Evolutionary conservation across 2,113 vertebrate genomes (phyloP).

Genomic region (Nothocercus julius): DNA sequence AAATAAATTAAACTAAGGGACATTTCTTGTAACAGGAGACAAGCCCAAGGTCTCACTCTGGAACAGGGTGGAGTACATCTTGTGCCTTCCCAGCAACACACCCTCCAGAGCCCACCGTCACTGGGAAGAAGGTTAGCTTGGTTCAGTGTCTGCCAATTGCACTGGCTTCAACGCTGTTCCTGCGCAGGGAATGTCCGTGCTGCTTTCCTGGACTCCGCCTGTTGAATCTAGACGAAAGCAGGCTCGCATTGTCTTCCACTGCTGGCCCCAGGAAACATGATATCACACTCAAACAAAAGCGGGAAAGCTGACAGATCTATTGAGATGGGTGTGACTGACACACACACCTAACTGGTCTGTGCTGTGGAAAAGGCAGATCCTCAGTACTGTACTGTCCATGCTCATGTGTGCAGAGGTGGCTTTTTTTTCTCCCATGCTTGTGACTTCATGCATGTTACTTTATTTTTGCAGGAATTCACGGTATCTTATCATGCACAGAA

Average conservation of each 20-base stretch:
- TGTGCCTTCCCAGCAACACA: constrained; percentile 64
- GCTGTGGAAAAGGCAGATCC: constrained; percentile 41
- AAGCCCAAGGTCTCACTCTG: constrained; percentile 37
- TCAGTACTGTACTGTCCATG: fast-evolving
- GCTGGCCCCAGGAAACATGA: constrained; percentile 84
- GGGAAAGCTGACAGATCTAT: constrained; percentile 85
- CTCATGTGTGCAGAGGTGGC: fast-evolving
- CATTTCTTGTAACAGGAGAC: neutral
- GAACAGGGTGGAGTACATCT: constrained; percentile 73
- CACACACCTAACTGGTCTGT: constrained; percentile 70
- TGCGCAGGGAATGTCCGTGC: constrained; percentile 75
- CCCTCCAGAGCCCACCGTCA: constrained; percentile 43
- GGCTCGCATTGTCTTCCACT: constrained; percentile 78
- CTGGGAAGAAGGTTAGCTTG: constrained; percentile 68
- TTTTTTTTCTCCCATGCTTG: neutral
- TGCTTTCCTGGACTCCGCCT: constrained; percentile 82
- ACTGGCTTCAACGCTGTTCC: constrained; percentile 37
- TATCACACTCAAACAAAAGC: constrained; percentile 85
- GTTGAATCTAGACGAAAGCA: constrained; percentile 78
- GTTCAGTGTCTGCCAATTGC: constrained; percentile 54
- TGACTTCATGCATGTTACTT: fast-evolving
- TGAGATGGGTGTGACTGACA: constrained; percentile 78
- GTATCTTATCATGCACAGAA: fast-evolving
- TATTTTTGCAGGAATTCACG: neutral
- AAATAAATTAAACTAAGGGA: neutral